These are phyloP conservation scores for Montipora efflorescens DNA, from an alignment of 64 coral and sea anemone genomes.

Conservation along the genomic window DNA sequence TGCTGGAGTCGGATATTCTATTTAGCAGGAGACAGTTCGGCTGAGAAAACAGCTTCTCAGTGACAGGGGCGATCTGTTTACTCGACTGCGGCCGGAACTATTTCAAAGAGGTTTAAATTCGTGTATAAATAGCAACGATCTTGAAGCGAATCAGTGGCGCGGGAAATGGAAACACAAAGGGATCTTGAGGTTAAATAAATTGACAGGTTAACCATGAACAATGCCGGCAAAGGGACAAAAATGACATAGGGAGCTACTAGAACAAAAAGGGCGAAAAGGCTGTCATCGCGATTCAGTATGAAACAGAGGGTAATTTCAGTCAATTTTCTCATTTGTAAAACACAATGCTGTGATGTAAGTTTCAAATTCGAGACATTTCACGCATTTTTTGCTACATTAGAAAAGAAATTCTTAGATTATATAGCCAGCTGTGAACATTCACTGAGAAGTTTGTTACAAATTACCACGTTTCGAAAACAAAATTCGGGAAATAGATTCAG, in stretches of 20 bases:
- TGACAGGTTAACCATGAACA: not conserved
- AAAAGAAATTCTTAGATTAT: too few relatives aligned
- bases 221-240: conserved; percentile 45
- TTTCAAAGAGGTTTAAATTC: not conserved
- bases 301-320: not conserved
- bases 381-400: too few relatives aligned
- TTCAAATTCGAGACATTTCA: too few relatives aligned
- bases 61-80: conserved; percentile 13
- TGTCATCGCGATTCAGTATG: not conserved
- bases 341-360: not conserved
- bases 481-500: too few relatives aligned
- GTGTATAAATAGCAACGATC: not conserved
- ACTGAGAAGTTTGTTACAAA: too few relatives aligned
- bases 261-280: not conserved
- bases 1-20: conserved; percentile 8
- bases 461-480: too few relatives aligned
- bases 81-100: not conserved
- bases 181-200: conserved; percentile 19
- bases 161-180: conserved; percentile 5
- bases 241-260: not conserved
- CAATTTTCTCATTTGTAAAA: not conserved
- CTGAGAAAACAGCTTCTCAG: conserved; percentile 18
- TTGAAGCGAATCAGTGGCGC: not conserved
- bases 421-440: too few relatives aligned
- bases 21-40: conserved; percentile 9